Evolutionary conservation across 2,113 vertebrate species (phyloP), one percentile per base, ranked within the genome.

Genomic region (Ondatra zibethicus): DNA sequence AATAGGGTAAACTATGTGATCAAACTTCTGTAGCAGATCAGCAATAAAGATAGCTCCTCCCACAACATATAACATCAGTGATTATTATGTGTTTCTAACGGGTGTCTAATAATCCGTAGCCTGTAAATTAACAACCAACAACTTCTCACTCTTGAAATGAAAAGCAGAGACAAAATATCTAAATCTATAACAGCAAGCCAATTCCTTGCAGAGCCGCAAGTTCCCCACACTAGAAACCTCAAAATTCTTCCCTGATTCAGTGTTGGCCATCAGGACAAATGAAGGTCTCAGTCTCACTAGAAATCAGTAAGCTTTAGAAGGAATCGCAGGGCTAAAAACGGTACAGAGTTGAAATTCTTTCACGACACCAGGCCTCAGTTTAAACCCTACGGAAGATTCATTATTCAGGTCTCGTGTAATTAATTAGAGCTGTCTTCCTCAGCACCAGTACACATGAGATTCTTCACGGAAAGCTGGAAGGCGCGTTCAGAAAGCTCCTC

Each of bases 361-460:
- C 23, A 88, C 66, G 39, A 63, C 39, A 75, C 93, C 92, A 52
- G 95, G 90, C 92, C 1, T 3, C 63, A 87, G 65, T 45, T 88
- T 27, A 90, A 97, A 97, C 80, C 89, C 93, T 81, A 90, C 55
- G 63, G 89, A 97, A 85, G 63, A 97, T 78, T 97, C 97, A 90
- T 90, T 42, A 95, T 93, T 91, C 55, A 97, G 91, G 88, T 75
- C 94, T 94, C 90, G 92, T 77, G 89, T 36, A 98, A 97, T 65
- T 89, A 88, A 97, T 97, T 88, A 95, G 89, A 14, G 92, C 97
- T 98, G 92, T 93, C 88, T 97, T 96, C 78, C 88, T 86, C 29
- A 89, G 96, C 68, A 97, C 23, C 1, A 90, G 91, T 55, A 81
- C 13, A 25, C 65, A 81, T 47, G 90, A 97, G 81, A 97, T 93